Percentiles rank a stretch among this genome's conserved stretches.
Evolutionary conservation across 1,140 invertebrate species (phyloP).

Genomic region (Pachyrhynchus sulphureomaculatus): DNA sequence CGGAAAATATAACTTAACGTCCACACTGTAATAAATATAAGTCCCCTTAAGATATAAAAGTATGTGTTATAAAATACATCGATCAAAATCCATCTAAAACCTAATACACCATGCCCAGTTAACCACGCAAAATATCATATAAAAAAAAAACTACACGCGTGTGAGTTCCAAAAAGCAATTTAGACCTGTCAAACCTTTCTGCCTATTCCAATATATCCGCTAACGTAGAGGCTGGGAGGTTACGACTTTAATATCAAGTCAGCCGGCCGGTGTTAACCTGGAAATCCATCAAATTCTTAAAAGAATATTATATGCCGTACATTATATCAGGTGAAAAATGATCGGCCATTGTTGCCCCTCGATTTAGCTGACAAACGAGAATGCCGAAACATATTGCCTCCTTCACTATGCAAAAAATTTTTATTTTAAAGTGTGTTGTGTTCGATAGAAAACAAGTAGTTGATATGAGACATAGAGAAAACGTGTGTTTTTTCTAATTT

Average conservation of each 20-base stretch:
- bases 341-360: not conserved
- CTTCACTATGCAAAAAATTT: not conserved
- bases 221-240: not conserved
- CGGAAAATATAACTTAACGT: too few species aligned
- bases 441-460: too few species aligned
- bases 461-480: too few species aligned
- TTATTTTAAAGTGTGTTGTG: too few species aligned
- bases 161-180: slow-evolving; percentile 11
- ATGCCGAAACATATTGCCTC: not conserved
- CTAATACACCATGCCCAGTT: too few species aligned
- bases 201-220: slow-evolving; percentile 11
- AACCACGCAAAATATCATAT: not conserved
- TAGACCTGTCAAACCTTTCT: slow-evolving; percentile 1
- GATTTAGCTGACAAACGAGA: not conserved
- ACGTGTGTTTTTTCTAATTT: too few species aligned
- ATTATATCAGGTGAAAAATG: slow-evolving; percentile 15
- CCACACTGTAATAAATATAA: too few species aligned
- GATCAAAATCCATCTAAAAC: too few species aligned
- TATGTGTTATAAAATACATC: too few species aligned
- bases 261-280: slow-evolving; percentile 13
- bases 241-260: slow-evolving; percentile 13
- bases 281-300: slow-evolving; percentile 14
- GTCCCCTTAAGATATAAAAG: too few species aligned
- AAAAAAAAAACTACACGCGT: slow-evolving; percentile 1
- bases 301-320: slow-evolving; percentile 17